Evolutionary conservation across 2,113 vertebrate genomes (phyloP), one percentile per base, ranked within the genome.

Genomic region (Lethenteron camtschaticum): DNA sequence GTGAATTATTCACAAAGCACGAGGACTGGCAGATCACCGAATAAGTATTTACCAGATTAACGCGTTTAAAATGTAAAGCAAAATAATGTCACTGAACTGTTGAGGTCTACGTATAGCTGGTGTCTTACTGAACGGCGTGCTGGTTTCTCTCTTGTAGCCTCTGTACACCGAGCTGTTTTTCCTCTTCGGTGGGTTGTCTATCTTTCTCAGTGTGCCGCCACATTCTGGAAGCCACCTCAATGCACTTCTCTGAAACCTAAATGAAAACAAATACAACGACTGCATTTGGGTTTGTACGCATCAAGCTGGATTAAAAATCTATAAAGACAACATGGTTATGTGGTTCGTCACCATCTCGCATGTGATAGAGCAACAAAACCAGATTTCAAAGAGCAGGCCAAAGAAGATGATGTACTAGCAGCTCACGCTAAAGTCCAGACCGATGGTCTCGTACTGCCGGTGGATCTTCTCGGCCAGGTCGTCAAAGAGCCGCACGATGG

Each of bases 401-500:
- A 5, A 41, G 41, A 41, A 41, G 41, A 41, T 41, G 41, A 41
- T 41, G 41, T 7, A 41, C 41, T 41, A 24, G 24, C 63, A 66
- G 71, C 89, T 89, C 81, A 97, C 92, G 58, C 83, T 76, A 74
- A 94, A 95, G 77, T 90, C 85, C 72, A 90, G 75, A 68, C 90
- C 87, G 56, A 96, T 95, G 59, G 89, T 95, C 80, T 96, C 91
- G 71, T 92, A 96, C 41, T 97, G 91, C 4, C 91, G 85, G 75
- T 95, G 90, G 76, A 97, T 85, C 80, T 92, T 96, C 79, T 96
- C 91, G 58, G 89, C 90, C 3, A 97, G 83, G 75, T 97, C 91
- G 75, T 96, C 92, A 12, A 97, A 95, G 8, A 96, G 84, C 14
- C 92, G 84, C 69, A 91, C 89, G 58, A 96, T 89, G 72, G 92